Conservation (phyloP, 2,113 vertebrate genomes). For the Acinonyx jubatus region DNA sequence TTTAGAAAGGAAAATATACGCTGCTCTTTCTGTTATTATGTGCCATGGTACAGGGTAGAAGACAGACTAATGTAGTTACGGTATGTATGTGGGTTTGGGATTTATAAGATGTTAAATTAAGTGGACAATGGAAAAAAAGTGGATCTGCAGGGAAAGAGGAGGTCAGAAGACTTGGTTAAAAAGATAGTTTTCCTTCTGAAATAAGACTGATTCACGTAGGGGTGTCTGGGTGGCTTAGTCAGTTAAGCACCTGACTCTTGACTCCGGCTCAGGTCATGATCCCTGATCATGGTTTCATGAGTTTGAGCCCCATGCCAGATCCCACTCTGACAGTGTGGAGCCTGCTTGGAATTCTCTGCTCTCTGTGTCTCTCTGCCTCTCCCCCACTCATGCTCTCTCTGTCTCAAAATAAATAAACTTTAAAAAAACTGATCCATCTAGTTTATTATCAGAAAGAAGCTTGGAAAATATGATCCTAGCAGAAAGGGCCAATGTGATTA, state of each 20-base stretch:
- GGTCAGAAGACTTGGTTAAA: background rate
- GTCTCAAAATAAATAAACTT: too few relatives aligned
- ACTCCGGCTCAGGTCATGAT: too few relatives aligned
- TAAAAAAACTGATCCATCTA: background rate
- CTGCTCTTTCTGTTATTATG: background rate
- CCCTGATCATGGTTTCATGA: too few relatives aligned
- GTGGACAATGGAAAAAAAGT: background rate
- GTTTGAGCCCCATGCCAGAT: too few relatives aligned
- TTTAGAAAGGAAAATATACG: background rate
- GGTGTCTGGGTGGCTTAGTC: too few relatives aligned
- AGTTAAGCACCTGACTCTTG: too few relatives aligned
- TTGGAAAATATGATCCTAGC: background rate
- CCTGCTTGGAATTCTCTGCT: too few relatives aligned
- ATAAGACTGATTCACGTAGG: background rate
- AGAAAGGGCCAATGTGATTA: background rate
- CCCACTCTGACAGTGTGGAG: too few relatives aligned
- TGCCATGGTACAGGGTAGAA: background rate
- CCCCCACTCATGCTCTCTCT: too few relatives aligned
- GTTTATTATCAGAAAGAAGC: background rate
- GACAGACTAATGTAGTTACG: background rate
- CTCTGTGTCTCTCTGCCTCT: too few relatives aligned
- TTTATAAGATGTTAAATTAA: background rate
- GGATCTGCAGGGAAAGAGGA: background rate
- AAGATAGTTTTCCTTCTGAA: background rate
- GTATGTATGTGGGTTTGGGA: background rate